Conservation (phyloP, 2,797 vertebrate species). For the Ataeniobius toweri region DNA sequence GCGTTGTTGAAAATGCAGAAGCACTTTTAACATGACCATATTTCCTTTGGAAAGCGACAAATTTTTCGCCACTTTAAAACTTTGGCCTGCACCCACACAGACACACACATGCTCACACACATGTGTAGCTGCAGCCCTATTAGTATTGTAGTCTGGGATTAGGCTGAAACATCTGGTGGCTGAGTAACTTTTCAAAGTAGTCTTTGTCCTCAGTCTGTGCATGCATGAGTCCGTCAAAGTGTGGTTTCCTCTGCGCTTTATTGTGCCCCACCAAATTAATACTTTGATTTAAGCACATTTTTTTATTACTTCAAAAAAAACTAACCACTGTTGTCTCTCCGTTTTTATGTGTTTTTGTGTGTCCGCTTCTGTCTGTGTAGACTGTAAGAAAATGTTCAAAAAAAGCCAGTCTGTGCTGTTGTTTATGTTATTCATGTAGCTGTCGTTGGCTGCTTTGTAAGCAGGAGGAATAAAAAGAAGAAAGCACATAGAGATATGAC, state of each 20-base stretch:
- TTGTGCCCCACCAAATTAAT: slow-evolving; percentile 73
- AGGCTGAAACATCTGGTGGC: slow-evolving; percentile 78
- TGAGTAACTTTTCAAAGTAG: slow-evolving; percentile 76
- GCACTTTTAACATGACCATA: slow-evolving; percentile 11
- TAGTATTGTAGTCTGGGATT: slow-evolving; percentile 74
- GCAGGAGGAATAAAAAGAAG: slow-evolving; percentile 19
- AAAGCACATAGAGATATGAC: slow-evolving; percentile 36
- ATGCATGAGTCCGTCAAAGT: slow-evolving; percentile 48
- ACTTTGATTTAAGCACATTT: slow-evolving; percentile 67
- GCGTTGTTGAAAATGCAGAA: slow-evolving; percentile 5
- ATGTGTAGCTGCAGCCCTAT: slow-evolving; percentile 44
- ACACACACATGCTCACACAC: not conserved
- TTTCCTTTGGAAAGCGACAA: slow-evolving; percentile 17
- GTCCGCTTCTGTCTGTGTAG: slow-evolving; percentile 21
- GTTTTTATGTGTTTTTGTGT: slow-evolving; percentile 10
- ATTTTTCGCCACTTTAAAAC: slow-evolving; percentile 38
- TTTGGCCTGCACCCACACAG: not conserved
- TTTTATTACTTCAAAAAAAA: slow-evolving; percentile 36
- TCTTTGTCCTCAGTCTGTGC: slow-evolving; percentile 71
- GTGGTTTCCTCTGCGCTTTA: slow-evolving; percentile 55
- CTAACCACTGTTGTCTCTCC: slow-evolving; percentile 27
- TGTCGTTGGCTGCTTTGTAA: slow-evolving; percentile 10
- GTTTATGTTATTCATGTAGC: slow-evolving; percentile 47
- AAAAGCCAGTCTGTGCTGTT: slow-evolving; percentile 28
- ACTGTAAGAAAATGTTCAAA: slow-evolving; percentile 35